Conservation (phyloP, 2,888 invertebrate species). For the Exocentrus adspersus region DNA sequence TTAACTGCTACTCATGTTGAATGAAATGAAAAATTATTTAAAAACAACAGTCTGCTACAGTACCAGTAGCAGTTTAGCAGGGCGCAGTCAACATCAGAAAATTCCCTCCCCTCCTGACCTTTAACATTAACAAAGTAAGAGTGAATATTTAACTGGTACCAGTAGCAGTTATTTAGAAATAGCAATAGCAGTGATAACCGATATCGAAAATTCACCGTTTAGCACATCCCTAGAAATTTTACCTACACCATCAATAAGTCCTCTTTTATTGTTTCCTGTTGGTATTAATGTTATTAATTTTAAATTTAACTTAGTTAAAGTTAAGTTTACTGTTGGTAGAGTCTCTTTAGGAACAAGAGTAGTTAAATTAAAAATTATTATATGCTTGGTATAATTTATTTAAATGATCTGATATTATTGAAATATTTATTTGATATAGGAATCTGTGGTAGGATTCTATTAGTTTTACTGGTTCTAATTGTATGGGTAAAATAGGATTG, state of each 20-base stretch:
- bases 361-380: neutral
- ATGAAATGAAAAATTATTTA: too few species aligned
- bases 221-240: too few species aligned
- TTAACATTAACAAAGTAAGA: too few species aligned
- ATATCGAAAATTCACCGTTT: too few species aligned
- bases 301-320: neutral
- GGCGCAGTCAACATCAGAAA: too few species aligned
- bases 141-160: too few species aligned
- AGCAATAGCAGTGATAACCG: too few species aligned
- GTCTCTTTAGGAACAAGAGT: neutral
- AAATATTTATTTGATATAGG: neutral
- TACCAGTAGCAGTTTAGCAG: too few species aligned
- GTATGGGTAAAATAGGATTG: neutral
- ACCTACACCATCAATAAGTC: neutral
- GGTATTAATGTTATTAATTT: neutral
- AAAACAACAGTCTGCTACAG: too few species aligned
- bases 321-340: neutral
- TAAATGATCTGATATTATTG: neutral
- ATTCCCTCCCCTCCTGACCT: too few species aligned
- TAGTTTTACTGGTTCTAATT: neutral
- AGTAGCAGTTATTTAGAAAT: too few species aligned
- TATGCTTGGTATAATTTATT: neutral
- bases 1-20: too few species aligned
- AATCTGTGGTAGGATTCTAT: neutral
- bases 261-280: neutral